Evolutionary conservation across 2,797 vertebrate genomes (phyloP).

Genomic region (Falco berigora): DNA sequence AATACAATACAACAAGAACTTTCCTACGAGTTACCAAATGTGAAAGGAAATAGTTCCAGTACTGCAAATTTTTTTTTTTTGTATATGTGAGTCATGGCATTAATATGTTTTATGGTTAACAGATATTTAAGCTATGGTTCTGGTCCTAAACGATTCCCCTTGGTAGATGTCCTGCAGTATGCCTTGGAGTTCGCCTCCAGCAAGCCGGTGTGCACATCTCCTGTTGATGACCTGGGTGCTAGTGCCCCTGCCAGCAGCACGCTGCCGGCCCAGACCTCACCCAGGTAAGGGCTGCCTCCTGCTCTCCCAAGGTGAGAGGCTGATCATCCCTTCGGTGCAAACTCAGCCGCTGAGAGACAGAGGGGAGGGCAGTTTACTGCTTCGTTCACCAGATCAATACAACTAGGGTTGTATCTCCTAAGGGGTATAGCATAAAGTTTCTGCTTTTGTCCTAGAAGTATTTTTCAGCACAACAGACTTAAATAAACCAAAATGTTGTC

Average conservation of each 20-base stretch:
- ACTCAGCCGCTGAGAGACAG: background rate
- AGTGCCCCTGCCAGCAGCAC: slow-evolving; percentile 82
- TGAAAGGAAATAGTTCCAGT: background rate
- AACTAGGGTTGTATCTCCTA: background rate
- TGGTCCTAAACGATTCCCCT: slow-evolving; percentile 95
- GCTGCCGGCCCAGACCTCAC: slow-evolving; percentile 73
- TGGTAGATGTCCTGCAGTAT: slow-evolving; percentile 98
- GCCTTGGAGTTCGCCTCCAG: slow-evolving; percentile 98
- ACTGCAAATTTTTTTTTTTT: background rate
- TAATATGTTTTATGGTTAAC: slow-evolving; percentile 64
- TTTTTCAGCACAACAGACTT: background rate
- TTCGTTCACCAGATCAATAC: background rate
- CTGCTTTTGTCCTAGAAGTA: background rate
- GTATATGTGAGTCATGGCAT: slow-evolving; percentile 2
- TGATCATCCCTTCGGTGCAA: background rate
- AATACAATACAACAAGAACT: background rate
- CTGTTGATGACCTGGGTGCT: slow-evolving; percentile 89
- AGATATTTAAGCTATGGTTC: slow-evolving; percentile 99
- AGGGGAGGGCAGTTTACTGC: background rate
- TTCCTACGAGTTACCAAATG: background rate
- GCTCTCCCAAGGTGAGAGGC: background rate
- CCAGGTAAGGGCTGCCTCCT: slow-evolving; percentile 74
- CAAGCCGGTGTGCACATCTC: slow-evolving; percentile 94
- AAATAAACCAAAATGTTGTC: background rate
- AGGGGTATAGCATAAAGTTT: fast-evolving